A percentile compares a stretch with the other conserved stretches of the same genome.
Conservation (phyloP, 2,797 vertebrate genomes). For the Gymnothorax reevesii region DNA sequence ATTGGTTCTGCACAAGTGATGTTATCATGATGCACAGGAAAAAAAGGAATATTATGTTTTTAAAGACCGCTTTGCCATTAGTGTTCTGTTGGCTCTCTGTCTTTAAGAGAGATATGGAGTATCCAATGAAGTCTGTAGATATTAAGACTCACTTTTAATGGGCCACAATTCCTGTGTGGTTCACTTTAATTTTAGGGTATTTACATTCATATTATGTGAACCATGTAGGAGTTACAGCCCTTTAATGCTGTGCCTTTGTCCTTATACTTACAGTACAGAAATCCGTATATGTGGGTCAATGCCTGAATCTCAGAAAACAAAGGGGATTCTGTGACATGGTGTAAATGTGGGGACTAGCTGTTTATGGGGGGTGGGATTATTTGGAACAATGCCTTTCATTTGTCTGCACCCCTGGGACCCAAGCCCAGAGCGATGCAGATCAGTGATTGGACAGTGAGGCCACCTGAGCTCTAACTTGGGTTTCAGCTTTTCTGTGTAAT, state of each 20-base stretch:
- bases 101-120: no score
- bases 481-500: not conserved
- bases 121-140: no score
- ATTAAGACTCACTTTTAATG: no score
- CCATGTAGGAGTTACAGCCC: no score
- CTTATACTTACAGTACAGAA: no score
- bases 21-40: not conserved
- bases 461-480: not conserved
- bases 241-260: no score
- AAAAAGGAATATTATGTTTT: not conserved
- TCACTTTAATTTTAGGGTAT: no score
- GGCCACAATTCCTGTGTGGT: no score
- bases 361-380: not conserved
- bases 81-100: not conserved
- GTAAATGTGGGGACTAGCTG: not conserved
- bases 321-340: not conserved
- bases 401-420: not conserved
- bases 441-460: constrained; percentile 10
- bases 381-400: not conserved
- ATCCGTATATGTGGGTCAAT: no score
- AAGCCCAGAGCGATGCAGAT: not conserved
- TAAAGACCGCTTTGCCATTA: not conserved
- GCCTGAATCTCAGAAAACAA: not conserved
- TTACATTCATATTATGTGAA: not conserved
- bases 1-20: not conserved